A percentile compares a stretch with the other conserved stretches of the same genome.
phyloP scores from a whole-genome alignment of 1,140 invertebrate genomes.

The Atta texana region DNA sequence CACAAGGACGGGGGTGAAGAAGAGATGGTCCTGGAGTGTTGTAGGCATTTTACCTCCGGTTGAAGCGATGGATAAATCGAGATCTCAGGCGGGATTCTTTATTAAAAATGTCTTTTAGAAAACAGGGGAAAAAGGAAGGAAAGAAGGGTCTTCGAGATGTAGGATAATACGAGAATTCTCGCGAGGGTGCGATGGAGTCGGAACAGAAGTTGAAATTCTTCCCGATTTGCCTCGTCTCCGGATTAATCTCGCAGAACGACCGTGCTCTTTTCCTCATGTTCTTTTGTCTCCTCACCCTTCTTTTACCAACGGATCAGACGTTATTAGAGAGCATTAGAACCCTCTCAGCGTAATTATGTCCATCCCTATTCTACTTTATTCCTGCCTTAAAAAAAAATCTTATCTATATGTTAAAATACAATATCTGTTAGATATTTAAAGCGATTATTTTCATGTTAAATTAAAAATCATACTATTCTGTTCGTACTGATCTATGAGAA shows the following conservation, averaged over 20 bases:
- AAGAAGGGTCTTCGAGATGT: not conserved
- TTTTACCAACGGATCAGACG: constrained; percentile 39
- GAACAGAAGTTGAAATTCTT: constrained; percentile 63
- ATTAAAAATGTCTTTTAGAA: constrained; percentile 73
- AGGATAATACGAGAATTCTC: constrained; percentile 48
- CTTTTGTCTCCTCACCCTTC: constrained; percentile 26
- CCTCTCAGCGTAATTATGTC: constrained; percentile 54
- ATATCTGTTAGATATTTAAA: constrained; percentile 5
- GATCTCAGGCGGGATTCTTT: constrained; percentile 64
- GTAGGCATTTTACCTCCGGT: constrained; percentile 43
- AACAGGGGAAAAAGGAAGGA: not conserved
- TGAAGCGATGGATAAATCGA: constrained; percentile 63
- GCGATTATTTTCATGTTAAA: not conserved
- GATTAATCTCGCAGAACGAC: constrained; percentile 58
- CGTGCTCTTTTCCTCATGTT: not conserved
- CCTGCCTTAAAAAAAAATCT: not conserved
- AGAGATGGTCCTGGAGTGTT: not conserved
- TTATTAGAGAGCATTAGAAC: constrained; percentile 61
- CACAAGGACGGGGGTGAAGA: constrained; percentile 27
- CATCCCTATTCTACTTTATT: constrained; percentile 24
- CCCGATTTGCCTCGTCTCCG: constrained; percentile 43
- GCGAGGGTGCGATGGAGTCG: constrained; percentile 36
- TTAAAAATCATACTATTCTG: not conserved
- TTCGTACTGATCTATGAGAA: not conserved
- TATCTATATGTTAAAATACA: not conserved